Percentiles rank a stretch among this genome's conserved stretches.
Conservation (phyloP, 2,888 invertebrate genomes). For the Autographa pulchrina region DNA sequence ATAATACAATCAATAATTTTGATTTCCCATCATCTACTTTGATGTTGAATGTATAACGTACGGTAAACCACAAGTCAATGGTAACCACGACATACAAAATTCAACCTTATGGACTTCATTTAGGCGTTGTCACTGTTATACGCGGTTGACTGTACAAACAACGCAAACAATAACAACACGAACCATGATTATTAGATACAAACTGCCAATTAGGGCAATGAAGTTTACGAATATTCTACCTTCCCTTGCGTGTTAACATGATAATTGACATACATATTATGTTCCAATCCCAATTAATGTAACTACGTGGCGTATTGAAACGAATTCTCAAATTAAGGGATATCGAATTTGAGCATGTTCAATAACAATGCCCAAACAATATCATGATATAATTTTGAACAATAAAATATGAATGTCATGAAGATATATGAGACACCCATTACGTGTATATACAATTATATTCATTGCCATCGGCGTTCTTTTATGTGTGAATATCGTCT, state of each 20-base stretch:
- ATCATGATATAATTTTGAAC: slow-evolving; percentile 12
- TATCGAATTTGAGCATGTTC: slow-evolving; percentile 19
- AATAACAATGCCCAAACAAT: slow-evolving; percentile 17
- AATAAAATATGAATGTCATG: slow-evolving; percentile 8
- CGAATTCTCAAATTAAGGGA: slow-evolving; percentile 20
- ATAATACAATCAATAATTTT: slow-evolving; percentile 1
- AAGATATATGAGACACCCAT: slow-evolving; percentile 43
- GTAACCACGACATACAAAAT: background rate
- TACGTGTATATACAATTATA: slow-evolving; percentile 59
- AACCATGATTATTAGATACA: background rate
- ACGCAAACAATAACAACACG: slow-evolving; percentile 8
- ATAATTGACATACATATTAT: slow-evolving; percentile 21
- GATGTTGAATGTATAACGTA: background rate
- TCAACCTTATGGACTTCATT: background rate
- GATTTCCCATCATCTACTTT: background rate
- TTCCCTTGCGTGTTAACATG: slow-evolving; percentile 11
- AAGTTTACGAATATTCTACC: slow-evolving; percentile 11
- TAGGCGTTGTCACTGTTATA: background rate
- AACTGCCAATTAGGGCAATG: slow-evolving; percentile 20
- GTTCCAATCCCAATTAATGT: slow-evolving; percentile 31
- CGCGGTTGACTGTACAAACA: background rate
- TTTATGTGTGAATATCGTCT: slow-evolving; percentile 66
- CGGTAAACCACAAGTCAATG: background rate
- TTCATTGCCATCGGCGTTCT: slow-evolving; percentile 52
- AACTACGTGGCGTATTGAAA: slow-evolving; percentile 17